Percentiles rank a stretch among this genome's conserved stretches.
These are phyloP conservation scores for Rallus crepitans DNA, from an alignment of 2,797 vertebrate species.

Conservation along the genomic window DNA sequence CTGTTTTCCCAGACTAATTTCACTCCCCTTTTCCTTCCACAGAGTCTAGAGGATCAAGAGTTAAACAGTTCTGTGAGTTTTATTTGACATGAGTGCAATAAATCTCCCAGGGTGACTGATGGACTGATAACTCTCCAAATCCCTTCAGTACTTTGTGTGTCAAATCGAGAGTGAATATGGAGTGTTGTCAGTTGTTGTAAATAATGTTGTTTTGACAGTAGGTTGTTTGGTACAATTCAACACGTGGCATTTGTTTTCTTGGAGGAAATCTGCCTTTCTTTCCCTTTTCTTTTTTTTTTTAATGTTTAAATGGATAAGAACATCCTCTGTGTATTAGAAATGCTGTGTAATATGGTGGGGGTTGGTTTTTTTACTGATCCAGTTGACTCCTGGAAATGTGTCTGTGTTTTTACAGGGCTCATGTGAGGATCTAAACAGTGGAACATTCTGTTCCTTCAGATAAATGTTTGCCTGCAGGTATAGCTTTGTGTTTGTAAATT, in stretches of 20 bases:
- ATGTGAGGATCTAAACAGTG: neutral
- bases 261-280: slow-evolving; percentile 57
- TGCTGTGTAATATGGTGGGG: neutral
- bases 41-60: slow-evolving; percentile 49
- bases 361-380: neutral
- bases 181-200: slow-evolving; percentile 39
- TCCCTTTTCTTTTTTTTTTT: slow-evolving; percentile 1
- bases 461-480: slow-evolving; percentile 46
- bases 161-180: slow-evolving; percentile 15
- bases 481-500: slow-evolving; percentile 33
- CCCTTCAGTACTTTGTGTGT: slow-evolving; percentile 13
- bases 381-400: slow-evolving; percentile 5
- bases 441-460: slow-evolving; percentile 45
- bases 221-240: slow-evolving; percentile 55
- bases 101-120: slow-evolving; percentile 64
- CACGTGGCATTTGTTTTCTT: slow-evolving; percentile 14
- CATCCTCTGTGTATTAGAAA: neutral
- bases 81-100: slow-evolving; percentile 43
- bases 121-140: slow-evolving; percentile 62
- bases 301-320: neutral
- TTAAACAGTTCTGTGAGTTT: slow-evolving; percentile 60
- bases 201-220: slow-evolving; percentile 30
- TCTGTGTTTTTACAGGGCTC: slow-evolving; percentile 38
- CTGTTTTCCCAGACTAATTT: slow-evolving; percentile 34
- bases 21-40: slow-evolving; percentile 25